Conservation (phyloP, 2,113 vertebrate species). For the Ceratotherium simum region DNA sequence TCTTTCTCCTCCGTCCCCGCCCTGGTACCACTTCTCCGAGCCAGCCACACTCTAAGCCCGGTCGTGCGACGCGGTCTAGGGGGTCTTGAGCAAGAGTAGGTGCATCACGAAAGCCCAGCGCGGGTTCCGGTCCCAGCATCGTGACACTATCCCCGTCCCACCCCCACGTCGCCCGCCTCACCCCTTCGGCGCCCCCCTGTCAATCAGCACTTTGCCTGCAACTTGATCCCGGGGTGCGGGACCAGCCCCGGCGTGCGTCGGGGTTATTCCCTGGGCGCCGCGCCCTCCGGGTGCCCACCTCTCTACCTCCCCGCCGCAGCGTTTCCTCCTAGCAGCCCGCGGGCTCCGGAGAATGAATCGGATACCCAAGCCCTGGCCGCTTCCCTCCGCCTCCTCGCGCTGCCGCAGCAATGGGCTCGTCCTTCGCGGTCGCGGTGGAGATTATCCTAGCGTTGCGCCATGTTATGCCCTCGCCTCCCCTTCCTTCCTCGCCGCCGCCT, state of each 20-base stretch:
- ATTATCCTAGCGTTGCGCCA: conserved; percentile 78
- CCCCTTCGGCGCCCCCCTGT: background rate
- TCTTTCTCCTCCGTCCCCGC: conserved; percentile 36
- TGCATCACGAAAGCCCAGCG: background rate
- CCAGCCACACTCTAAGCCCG: background rate
- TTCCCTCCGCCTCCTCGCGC: background rate
- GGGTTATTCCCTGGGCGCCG: background rate
- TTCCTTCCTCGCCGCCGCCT: background rate
- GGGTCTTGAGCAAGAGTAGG: background rate
- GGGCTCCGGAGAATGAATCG: background rate
- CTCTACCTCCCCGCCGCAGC: conserved; percentile 63
- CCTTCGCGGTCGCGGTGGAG: conserved; percentile 28
- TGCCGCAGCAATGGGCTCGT: conserved; percentile 49
- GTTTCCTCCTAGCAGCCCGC: background rate
- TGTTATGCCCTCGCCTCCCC: conserved; percentile 65
- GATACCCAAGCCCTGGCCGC: background rate
- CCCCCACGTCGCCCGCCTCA: background rate
- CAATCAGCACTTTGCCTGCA: conserved; percentile 40
- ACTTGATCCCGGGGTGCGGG: background rate
- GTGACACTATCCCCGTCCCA: background rate
- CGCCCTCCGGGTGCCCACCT: conserved; percentile 23
- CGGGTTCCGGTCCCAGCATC: background rate
- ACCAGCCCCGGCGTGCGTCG: background rate
- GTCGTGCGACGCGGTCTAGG: background rate
- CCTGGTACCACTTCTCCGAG: background rate